Conservation (phyloP, 2,113 vertebrate genomes). For the Mionectes macconnelli region DNA sequence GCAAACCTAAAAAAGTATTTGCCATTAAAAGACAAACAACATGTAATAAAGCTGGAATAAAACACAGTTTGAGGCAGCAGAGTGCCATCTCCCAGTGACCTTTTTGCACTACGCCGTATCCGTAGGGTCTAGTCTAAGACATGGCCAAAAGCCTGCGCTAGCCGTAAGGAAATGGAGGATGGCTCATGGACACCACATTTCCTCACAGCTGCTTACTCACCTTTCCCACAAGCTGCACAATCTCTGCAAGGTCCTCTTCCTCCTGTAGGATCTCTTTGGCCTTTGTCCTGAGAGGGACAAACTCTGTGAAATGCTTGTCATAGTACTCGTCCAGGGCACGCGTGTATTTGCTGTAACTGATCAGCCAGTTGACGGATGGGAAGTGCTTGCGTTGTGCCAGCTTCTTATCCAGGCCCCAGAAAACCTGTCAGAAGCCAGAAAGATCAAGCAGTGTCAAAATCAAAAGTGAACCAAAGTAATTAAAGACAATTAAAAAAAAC, state of each 20-base stretch:
- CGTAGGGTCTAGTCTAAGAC: neutral
- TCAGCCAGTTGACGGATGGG: constrained; percentile 97
- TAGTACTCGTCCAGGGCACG: constrained; percentile 95
- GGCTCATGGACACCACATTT: neutral
- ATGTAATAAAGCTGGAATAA: neutral
- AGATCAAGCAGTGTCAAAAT: neutral
- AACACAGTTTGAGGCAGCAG: neutral
- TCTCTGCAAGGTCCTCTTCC: constrained; percentile 96
- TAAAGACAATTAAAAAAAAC: neutral
- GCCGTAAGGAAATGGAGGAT: neutral
- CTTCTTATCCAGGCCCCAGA: constrained; percentile 99
- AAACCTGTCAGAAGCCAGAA: constrained; percentile 80
- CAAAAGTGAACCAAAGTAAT: neutral
- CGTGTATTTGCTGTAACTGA: constrained; percentile 98
- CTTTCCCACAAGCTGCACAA: constrained; percentile 98
- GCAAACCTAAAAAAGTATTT: neutral
- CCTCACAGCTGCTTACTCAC: constrained; percentile 61
- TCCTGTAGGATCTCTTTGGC: constrained; percentile 97
- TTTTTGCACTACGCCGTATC: neutral
- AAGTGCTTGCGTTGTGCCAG: constrained; percentile 97
- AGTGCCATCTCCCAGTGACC: neutral
- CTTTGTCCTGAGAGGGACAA: constrained; percentile 94
- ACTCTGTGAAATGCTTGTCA: constrained; percentile 95
- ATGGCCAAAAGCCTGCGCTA: neutral
- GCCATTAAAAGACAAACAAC: neutral